Percentiles rank a stretch among this genome's conserved stretches.
These are phyloP conservation scores for Oreohelix idahoensis DNA, from an alignment of 1,140 invertebrate genomes.

Conservation along the genomic window DNA sequence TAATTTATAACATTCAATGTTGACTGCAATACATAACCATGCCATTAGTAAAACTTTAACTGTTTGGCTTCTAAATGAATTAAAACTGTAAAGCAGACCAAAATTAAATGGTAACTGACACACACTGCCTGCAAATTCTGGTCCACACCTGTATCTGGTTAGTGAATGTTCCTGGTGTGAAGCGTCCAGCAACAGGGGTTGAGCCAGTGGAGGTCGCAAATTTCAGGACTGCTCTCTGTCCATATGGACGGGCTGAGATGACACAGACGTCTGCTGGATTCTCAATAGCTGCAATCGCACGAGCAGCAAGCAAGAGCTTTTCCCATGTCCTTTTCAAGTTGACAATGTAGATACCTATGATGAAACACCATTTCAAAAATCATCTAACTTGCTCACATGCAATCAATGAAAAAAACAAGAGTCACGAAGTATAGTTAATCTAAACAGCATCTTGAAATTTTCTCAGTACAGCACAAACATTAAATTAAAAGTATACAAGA, in stretches of 20 bases:
- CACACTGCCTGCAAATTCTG: background rate
- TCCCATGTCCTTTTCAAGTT: constrained; percentile 98
- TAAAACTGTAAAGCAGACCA: too few relatives aligned
- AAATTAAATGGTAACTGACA: too few relatives aligned
- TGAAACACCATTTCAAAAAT: background rate
- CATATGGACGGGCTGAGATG: constrained; percentile 94
- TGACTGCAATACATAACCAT: too few relatives aligned
- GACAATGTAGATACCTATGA: constrained; percentile 87
- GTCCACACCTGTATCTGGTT: constrained; percentile 87
- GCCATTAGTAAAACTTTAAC: too few relatives aligned
- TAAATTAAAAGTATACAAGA: too few relatives aligned
- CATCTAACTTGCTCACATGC: too few relatives aligned
- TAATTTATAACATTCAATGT: too few relatives aligned
- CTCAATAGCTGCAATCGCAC: constrained; percentile 98
- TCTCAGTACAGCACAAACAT: too few relatives aligned
- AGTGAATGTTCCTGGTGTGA: constrained; percentile 98
- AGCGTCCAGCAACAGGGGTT: constrained; percentile 98
- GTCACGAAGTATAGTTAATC: too few relatives aligned
- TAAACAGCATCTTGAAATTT: too few relatives aligned
- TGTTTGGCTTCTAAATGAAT: too few relatives aligned
- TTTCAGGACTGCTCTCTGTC: constrained; percentile 97
- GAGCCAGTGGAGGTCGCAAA: constrained; percentile 97
- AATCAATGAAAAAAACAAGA: too few relatives aligned
- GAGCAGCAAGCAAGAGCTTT: constrained; percentile 94
- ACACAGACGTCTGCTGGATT: constrained; percentile 97